Evolutionary conservation across 2,888 invertebrate genomes (phyloP), one percentile per base, ranked within the genome.

Genomic region (Sarcophaga subvicina): DNA sequence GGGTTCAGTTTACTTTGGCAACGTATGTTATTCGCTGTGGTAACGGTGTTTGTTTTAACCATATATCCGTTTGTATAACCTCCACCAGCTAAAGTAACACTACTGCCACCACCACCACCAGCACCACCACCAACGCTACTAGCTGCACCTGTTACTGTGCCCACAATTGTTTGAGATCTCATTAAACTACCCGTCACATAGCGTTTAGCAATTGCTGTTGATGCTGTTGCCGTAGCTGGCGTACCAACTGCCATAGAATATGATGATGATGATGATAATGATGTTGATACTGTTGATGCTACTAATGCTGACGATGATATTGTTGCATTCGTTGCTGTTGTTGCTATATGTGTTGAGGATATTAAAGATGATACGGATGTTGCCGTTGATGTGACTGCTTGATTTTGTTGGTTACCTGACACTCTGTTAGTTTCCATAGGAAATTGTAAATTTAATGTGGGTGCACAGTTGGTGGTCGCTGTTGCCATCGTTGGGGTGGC

Each of bases 151-250:
- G 84, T 85, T 76, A 85, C 80, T 63, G 87, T 80, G 22, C 89
- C 88, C 71, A 87, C 89, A 72, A 92, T 90, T 84, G 93, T 93
- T 89, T 93, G 93, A 4, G 93, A 91, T 72, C 93, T 90, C 88
- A 92, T 91, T 88, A 93, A 87, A 77, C 91, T 92, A 37, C 92
- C 92, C 12, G 91, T 90, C 92, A 92, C 92, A 88, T 93, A 93
- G 45, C 93, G 91, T 89, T 90, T 92, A 88, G 90, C 88, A 88
- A 88, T 81, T 64, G 88, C 88, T n/a, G 89, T 83, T 90, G 89
- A 83, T 83, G 82, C 72, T 78, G 22, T n/a, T 59, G 89, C 49
- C n/a, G 73, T 86, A 4, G 54, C 5, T 89, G 88, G 20, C 87
- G 88, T 70, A 89, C 88, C 72, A 88, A 90, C 71, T 78, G 85